Percentiles rank a stretch among this genome's conserved stretches.
These are phyloP conservation scores for Wasmannia auropunctata DNA, from an alignment of 1,140 invertebrate species.

Conservation along the genomic window DNA sequence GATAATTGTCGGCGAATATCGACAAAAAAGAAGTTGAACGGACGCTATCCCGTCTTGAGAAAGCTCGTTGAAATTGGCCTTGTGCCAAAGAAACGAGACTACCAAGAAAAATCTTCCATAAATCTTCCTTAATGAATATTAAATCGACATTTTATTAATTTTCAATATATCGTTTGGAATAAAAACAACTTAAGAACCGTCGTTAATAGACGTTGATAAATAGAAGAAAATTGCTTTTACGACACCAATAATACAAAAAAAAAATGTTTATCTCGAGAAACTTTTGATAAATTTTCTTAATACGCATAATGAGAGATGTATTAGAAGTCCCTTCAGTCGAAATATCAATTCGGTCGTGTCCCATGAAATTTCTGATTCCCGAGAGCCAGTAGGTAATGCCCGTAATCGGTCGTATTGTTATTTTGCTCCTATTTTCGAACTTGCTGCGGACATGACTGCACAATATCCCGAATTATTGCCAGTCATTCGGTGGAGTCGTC, in stretches of 20 bases:
- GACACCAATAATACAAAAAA: background rate
- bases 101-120: background rate
- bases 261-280: background rate
- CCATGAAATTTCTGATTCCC: background rate
- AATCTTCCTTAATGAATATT: conserved; percentile 39
- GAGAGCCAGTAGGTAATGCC: background rate
- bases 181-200: conserved; percentile 10
- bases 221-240: background rate
- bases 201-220: conserved; percentile 6
- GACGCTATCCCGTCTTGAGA: conserved; percentile 17
- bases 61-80: conserved; percentile 19
- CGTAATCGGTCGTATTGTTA: background rate
- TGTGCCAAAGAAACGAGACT: conserved; percentile 26
- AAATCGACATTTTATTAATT: conserved; percentile 40
- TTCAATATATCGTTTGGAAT: background rate
- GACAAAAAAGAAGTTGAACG: background rate
- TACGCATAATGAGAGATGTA: background rate
- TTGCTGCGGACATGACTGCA: background rate
- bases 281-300: conserved; percentile 4
- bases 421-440: background rate
- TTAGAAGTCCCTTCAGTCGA: background rate
- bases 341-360: background rate
- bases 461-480: conserved; percentile 26
- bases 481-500: conserved; percentile 2
- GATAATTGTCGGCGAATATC: conserved; percentile 7